phyloP scores from a whole-genome alignment of 2,797 vertebrate genomes.

The Trachops cirrhosus region DNA sequence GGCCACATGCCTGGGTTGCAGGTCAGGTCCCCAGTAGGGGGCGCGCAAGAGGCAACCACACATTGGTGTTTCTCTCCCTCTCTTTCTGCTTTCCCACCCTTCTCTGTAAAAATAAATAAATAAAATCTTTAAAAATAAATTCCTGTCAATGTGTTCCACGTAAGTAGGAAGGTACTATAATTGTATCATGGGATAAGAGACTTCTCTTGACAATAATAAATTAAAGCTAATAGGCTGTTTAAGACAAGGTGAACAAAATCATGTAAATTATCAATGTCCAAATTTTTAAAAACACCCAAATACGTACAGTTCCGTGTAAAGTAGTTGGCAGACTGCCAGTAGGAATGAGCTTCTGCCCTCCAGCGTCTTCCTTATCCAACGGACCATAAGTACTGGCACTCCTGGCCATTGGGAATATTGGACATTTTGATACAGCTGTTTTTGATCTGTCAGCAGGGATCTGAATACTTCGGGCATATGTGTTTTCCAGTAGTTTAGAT shows the following conservation, averaged over 20 bases:
- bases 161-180: constrained; percentile 16
- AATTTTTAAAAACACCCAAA: constrained; percentile 54
- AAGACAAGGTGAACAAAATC: not conserved
- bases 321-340: constrained; percentile 92
- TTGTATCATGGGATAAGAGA: not conserved
- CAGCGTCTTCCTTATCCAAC: constrained; percentile 83
- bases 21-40: too few species aligned
- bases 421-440: constrained; percentile 72
- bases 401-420: constrained; percentile 85
- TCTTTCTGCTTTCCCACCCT: too few species aligned
- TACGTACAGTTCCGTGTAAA: constrained; percentile 88
- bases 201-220: not conserved
- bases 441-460: constrained; percentile 87
- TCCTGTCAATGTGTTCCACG: not conserved
- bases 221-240: not conserved
- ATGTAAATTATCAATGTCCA: constrained; percentile 12
- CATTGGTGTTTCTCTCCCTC: too few species aligned
- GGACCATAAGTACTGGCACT: constrained; percentile 89
- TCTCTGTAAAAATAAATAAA: too few species aligned
- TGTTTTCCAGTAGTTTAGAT: constrained; percentile 77
- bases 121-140: not conserved
- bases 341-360: constrained; percentile 82
- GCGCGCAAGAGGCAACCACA: too few species aligned
- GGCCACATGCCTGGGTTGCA: too few species aligned
- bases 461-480: constrained; percentile 86